Conservation (phyloP, 2,797 vertebrate species). For the Brachyrhaphis roseni region DNA sequence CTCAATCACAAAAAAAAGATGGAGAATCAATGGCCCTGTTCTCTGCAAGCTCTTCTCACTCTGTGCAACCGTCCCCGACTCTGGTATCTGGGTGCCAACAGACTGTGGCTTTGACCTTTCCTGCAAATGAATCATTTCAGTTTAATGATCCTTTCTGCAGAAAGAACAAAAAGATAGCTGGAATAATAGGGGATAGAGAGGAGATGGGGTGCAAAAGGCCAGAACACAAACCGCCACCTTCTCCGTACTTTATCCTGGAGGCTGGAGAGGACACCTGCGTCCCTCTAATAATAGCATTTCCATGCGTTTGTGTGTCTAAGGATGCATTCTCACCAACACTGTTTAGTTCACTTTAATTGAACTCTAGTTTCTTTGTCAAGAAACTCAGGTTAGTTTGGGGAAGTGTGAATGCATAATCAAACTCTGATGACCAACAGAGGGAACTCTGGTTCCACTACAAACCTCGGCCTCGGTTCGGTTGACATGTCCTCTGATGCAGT, state of each 20-base stretch:
- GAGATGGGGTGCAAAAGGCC: conserved; percentile 46
- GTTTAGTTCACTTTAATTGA: too few species aligned
- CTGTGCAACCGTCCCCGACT: conserved; percentile 45
- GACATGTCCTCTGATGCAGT: too few species aligned
- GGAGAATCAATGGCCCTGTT: conserved; percentile 46
- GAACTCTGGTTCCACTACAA: too few species aligned
- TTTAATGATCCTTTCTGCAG: conserved; percentile 76
- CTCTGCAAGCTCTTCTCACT: conserved; percentile 29
- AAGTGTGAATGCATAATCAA: too few species aligned
- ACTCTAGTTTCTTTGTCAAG: too few species aligned
- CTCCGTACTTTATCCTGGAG: conserved; percentile 30
- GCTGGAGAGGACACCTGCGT: conserved; percentile 55
- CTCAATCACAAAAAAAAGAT: conserved; percentile 55
- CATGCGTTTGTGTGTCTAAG: conserved; percentile 47
- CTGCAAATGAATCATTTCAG: conserved; percentile 78
- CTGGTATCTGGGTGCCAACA: conserved; percentile 67
- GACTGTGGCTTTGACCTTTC: conserved; percentile 78
- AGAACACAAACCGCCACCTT: conserved; percentile 34
- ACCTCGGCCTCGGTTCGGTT: too few species aligned
- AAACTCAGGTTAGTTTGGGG: too few species aligned
- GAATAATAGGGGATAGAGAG: conserved; percentile 58
- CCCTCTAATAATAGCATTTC: conserved; percentile 46
- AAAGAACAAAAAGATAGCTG: conserved; percentile 68
- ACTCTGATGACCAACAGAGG: too few species aligned
- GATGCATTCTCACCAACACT: background rate